phyloP scores from a whole-genome alignment of 2,113 vertebrate species.

The Rhinoptilus africanus region DNA sequence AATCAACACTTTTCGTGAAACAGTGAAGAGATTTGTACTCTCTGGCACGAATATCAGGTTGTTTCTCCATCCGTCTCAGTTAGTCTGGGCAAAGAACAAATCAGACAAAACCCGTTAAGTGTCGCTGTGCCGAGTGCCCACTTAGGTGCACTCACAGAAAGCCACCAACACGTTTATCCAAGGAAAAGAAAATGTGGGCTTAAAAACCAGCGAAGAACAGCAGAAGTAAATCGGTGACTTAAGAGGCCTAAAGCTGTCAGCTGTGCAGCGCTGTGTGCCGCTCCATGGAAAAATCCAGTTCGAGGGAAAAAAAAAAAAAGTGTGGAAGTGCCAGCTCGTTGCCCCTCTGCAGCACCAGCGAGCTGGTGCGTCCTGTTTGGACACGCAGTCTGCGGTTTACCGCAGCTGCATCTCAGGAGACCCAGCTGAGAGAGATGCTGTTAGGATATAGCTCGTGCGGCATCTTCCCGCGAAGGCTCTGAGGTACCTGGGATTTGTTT shows the following conservation, averaged over 20 bases:
- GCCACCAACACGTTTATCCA: neutral
- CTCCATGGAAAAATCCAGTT: neutral
- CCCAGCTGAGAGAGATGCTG: neutral
- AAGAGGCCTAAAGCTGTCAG: neutral
- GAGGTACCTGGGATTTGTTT: neutral
- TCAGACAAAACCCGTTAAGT: neutral
- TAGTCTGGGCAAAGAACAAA: neutral
- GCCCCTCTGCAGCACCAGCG: too few relatives aligned
- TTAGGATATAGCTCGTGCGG: accelerated
- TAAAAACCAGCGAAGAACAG: neutral
- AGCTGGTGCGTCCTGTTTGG: neutral
- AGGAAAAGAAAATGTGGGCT: neutral
- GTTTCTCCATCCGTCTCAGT: neutral
- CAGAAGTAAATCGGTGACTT: neutral
- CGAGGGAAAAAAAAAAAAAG: neutral
- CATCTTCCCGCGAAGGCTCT: neutral
- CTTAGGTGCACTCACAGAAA: neutral
- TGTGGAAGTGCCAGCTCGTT: neutral
- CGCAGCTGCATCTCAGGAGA: neutral
- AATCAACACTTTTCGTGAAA: neutral
- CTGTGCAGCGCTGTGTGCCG: neutral
- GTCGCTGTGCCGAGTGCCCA: accelerated
- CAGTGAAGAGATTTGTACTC: neutral
- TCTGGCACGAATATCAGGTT: neutral
- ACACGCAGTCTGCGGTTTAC: accelerated